Percentiles rank a stretch among this genome's conserved stretches.
These are phyloP conservation scores for Catharus ustulatus DNA, from an alignment of 2,797 vertebrate genomes.

Conservation along the genomic window DNA sequence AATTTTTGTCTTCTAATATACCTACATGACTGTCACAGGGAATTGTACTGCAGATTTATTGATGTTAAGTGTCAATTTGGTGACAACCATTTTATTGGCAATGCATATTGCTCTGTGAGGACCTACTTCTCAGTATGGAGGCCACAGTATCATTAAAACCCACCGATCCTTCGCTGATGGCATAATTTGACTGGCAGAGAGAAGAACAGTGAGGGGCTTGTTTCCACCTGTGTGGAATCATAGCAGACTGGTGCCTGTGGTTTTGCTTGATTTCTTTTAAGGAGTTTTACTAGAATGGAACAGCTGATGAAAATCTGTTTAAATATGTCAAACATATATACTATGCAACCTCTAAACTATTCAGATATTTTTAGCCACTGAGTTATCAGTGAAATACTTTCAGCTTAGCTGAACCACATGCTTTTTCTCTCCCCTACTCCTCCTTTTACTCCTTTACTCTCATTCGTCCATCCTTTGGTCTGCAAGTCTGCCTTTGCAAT, in stretches of 20 bases:
- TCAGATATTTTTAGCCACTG: slow-evolving; percentile 73
- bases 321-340: slow-evolving; percentile 77
- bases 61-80: slow-evolving; percentile 89
- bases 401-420: slow-evolving; percentile 37
- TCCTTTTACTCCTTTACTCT: neutral
- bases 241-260: slow-evolving; percentile 89
- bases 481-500: slow-evolving; percentile 34
- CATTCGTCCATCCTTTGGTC: slow-evolving; percentile 58
- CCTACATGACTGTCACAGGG: slow-evolving; percentile 92
- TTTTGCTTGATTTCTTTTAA: slow-evolving; percentile 88
- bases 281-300: slow-evolving; percentile 76
- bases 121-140: slow-evolving; percentile 83
- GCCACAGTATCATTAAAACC: slow-evolving; percentile 86
- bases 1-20: slow-evolving; percentile 94
- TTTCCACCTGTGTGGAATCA: slow-evolving; percentile 84
- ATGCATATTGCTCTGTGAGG: slow-evolving; percentile 84
- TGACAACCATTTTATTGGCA: slow-evolving; percentile 94
- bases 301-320: slow-evolving; percentile 75
- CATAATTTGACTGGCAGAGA: slow-evolving; percentile 88
- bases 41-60: slow-evolving; percentile 88
- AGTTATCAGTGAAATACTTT: slow-evolving; percentile 67
- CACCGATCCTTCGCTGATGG: slow-evolving; percentile 93
- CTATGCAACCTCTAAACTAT: slow-evolving; percentile 75
- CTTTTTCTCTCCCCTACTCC: neutral
- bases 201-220: slow-evolving; percentile 80